phyloP scores from a whole-genome alignment of 2,888 invertebrate genomes.

The Spialia ferax region DNA sequence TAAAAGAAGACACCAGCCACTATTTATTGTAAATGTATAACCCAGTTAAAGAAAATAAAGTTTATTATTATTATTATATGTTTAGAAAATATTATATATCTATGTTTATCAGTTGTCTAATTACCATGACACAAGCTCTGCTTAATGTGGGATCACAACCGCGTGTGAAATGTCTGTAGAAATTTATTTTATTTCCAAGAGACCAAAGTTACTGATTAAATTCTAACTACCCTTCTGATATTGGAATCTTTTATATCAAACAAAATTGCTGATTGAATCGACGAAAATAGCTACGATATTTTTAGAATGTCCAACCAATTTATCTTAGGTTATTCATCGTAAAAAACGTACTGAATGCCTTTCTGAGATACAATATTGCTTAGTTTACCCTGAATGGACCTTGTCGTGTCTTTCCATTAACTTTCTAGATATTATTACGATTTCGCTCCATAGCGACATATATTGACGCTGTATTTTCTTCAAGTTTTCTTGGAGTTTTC shows the following conservation, averaged over 20 bases:
- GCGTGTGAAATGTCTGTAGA: too few species aligned
- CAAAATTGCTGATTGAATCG: background rate
- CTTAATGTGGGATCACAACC: too few species aligned
- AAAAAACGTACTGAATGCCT: background rate
- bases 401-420: constrained; percentile 28
- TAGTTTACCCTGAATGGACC: constrained; percentile 21
- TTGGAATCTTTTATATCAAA: background rate
- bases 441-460: constrained; percentile 9
- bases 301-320: background rate
- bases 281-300: background rate
- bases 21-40: too few species aligned
- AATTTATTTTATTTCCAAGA: too few species aligned
- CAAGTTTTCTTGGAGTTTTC: constrained; percentile 15
- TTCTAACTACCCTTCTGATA: background rate
- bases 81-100: too few species aligned
- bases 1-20: too few species aligned
- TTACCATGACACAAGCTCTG: too few species aligned
- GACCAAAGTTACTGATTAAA: background rate
- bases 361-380: background rate
- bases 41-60: too few species aligned
- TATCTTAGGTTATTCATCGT: background rate
- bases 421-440: constrained; percentile 16
- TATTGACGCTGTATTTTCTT: constrained; percentile 20
- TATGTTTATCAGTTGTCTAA: too few species aligned
- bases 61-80: too few species aligned